Conservation (phyloP, 2,797 vertebrate genomes). For the Urosaurus nigricauda region DNA sequence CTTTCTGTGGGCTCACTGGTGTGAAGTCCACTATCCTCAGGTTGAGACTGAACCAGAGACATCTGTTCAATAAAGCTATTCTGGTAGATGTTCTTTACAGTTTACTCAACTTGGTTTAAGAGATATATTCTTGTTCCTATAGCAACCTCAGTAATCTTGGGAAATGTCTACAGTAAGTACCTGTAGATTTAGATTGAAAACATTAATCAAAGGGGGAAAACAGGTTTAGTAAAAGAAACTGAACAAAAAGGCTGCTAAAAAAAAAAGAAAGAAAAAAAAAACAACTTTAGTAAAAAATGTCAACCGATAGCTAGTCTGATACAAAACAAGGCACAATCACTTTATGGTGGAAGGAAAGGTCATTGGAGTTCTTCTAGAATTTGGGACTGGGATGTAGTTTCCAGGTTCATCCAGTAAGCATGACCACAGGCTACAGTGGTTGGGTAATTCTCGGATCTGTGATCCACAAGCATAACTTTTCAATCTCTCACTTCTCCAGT, state of each 20-base stretch:
- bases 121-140: conserved; percentile 60
- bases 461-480: no score
- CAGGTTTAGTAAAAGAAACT: not conserved
- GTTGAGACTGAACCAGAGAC: conserved; percentile 51
- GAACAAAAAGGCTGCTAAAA: not conserved
- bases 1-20: conserved; percentile 13
- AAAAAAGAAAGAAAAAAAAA: not conserved
- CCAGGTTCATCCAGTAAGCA: no score
- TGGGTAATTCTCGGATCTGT: no score
- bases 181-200: conserved; percentile 46
- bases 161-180: conserved; percentile 38
- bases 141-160: conserved; percentile 49
- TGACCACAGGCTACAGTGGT: no score
- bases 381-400: no score
- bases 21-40: conserved; percentile 15
- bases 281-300: not conserved
- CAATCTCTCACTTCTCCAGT: no score
- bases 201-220: conserved; percentile 41
- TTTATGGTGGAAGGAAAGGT: not conserved
- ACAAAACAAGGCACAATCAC: conserved; percentile 11
- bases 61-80: conserved; percentile 51
- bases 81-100: conserved; percentile 36
- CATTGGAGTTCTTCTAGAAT: no score
- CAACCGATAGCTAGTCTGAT: not conserved
- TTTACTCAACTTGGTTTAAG: conserved; percentile 44